Base-by-base conservation (phyloP, 35 echinoderm and acorn worm species). In the Apostichopus japonicus region DNA sequence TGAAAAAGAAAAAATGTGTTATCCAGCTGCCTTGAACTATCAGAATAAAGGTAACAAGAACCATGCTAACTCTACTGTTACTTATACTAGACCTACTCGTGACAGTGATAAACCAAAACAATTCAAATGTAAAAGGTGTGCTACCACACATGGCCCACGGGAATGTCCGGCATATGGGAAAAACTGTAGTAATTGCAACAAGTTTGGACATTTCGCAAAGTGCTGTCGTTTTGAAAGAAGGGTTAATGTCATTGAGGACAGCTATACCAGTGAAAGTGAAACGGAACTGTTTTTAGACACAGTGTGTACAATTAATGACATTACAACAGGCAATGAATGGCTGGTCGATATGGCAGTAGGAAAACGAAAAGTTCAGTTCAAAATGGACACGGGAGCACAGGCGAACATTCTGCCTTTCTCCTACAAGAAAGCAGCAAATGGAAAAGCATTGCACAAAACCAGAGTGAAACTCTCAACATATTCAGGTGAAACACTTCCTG, bases 141-240 rank as follows among this genome's bases (percentile, higher is more conserved):
- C 33, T 54, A 87, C 75, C 57, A 27, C 72, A 23, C 83, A 93
- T 59, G 75, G 76, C 54, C 75, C 92, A 9, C 55, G 86, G 22
- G 5, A 65, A 52, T 94, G 87, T 73, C 86, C 86, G 86, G 86
- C 93, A 53, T 90, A 83, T 94, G 78, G 65, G 11, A 90, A 90
- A 56, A 11, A 13, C 2, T 94, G 93, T 83, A 15, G 27, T 33
- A 67, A 77, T 52, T 94, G 93, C 24, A 65, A 78, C 10, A 90
- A 79, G 21, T 25, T 7, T 13, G 90, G 79, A 65, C 84, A 79
- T 54, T 90, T 89, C 44, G 51, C 87, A 13, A 94, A 89, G 55
- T 56, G 23, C 27, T 93, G 92, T 55, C 87, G 54, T 77, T 59
- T 19, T 14, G 62, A 80, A 55, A 24, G 55, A 21, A 77, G 15